Conservation (phyloP, 2,797 vertebrate genomes). For the Macropus fuliginosus region DNA sequence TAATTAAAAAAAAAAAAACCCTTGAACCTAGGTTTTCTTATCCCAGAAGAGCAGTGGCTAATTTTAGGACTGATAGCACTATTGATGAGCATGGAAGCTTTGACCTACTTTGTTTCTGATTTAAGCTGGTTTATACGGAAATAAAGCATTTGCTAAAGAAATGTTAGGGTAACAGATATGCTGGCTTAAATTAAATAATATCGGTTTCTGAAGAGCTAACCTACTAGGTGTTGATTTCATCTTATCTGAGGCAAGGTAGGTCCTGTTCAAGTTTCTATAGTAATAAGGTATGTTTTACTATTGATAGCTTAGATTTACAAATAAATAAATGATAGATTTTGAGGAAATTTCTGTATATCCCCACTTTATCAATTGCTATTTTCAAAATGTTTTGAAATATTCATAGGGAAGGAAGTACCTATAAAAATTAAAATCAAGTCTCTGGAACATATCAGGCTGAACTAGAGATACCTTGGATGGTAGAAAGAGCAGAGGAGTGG, state of each 20-base stretch:
- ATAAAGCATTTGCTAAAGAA: not conserved
- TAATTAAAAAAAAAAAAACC: not conserved
- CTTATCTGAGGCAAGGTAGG: not conserved
- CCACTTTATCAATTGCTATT: not conserved
- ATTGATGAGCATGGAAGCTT: not conserved
- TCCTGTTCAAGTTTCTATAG: not conserved
- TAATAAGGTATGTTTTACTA: not conserved
- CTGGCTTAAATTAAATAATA: not conserved
- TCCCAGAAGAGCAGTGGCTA: not conserved
- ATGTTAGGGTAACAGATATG: not conserved
- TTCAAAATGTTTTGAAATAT: not conserved
- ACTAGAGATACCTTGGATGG: not conserved
- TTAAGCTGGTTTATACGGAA: not conserved
- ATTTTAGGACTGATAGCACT: not conserved
- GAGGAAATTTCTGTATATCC: not conserved
- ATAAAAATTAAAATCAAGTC: not conserved
- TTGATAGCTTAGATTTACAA: not conserved
- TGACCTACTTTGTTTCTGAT: not conserved
- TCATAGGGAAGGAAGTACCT: not conserved
- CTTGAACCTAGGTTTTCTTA: not conserved
- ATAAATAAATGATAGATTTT: slow-evolving; percentile 16
- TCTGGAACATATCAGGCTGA: not conserved
- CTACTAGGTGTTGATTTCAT: not conserved
- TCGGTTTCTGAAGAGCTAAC: not conserved
- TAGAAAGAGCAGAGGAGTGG: not conserved